Base-by-base conservation (phyloP, 2,113 vertebrate species). In the Poeciliopsis retropinna region DNA sequence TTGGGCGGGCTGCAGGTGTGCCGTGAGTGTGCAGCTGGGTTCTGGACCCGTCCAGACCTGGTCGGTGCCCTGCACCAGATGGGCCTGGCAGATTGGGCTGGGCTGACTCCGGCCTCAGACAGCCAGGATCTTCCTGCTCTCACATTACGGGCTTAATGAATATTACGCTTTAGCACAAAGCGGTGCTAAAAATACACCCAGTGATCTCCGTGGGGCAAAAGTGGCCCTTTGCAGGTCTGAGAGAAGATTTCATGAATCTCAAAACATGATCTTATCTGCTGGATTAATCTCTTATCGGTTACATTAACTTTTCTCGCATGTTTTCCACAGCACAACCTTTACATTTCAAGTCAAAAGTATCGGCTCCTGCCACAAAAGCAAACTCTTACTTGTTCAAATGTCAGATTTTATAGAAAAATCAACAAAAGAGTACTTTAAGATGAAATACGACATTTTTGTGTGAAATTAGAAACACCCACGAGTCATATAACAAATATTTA, bases 21-120 rank as follows among this genome's bases (percentile, higher is more conserved):
- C 41, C 4, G 19, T 14, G 8, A 72, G 44, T 64, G 22, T 65
- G 60, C 3, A 12, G 60, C 67, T 76, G 60, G 47, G 60, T 78
- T 77, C 65, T 76, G 82, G 72, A 81, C 75, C 44, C 78, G 79
- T 71, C 75, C 78, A 76, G 81, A 84, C 77, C 72, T 80, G 60
- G 25, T 4, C 4, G 34, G 68, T 10, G n/a, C 64, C 73, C 70
- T 67, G 63, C 72, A 81, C 61, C 82, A 89, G 85, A 90, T 89
- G 88, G 82, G 44, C 73, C 34, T 8, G 73, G 60, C 80, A 87
- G 83, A 85, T 70, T 84, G 79, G 47, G 63, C 76, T 41, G 71
- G 66, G 75, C 67, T 74, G 60, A 22, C 64, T 62, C 70, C 67
- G 32, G 34, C 73, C 78, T 63, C 70, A 65, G 77, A 75, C 75